Evolutionary conservation across 2,888 invertebrate species (phyloP), one percentile per base, ranked within the genome.

Genomic region (Camponotus fellah): DNA sequence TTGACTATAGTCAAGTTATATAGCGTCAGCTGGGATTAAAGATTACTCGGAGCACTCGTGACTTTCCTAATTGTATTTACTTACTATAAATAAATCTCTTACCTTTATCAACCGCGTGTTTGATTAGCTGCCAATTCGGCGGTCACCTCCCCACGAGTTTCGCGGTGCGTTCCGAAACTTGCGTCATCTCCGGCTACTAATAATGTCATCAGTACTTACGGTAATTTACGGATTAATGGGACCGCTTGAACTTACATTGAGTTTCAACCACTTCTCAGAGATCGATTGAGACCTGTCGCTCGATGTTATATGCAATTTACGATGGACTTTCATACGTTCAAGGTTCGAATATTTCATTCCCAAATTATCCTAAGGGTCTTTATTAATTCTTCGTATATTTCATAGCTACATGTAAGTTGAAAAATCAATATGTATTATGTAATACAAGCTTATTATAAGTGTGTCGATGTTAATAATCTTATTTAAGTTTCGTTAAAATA

Each of bases 41-140:
- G 92, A 89, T 90, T 91, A 90, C 87, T 87, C 86, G 66, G 88
- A 87, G 88, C 88, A 88, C 91, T 91, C 90, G 89, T 88, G 90
- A 90, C 90, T 91, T 84, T 83, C 84, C 84, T 91, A 92, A 93
- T 92, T 92, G 90, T 87, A 91, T 92, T 92, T 92, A 85, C 88
- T 89, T 89, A 90, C 92, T 88, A 93, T 92, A 92, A 92, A 91
- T 92, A 92, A 92, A 91, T 92, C 90, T 87, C 83, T 86, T 85
- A 85, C 88, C 56, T 85, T 85, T 82, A 82, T 82, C 85, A 77
- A 34, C 32, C 17, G n/a, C 8, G 32, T 76, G 49, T 76, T 76
- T 76, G 79, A 79, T 79, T 79, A 80, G 74, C 74, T 71, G 74
- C 74, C 79, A 80, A 80, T 80, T 60, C 26, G 60, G 37, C 26